These are phyloP conservation scores for Protonibea diacanthus DNA, from an alignment of 2,797 vertebrate species.

Conservation along the genomic window DNA sequence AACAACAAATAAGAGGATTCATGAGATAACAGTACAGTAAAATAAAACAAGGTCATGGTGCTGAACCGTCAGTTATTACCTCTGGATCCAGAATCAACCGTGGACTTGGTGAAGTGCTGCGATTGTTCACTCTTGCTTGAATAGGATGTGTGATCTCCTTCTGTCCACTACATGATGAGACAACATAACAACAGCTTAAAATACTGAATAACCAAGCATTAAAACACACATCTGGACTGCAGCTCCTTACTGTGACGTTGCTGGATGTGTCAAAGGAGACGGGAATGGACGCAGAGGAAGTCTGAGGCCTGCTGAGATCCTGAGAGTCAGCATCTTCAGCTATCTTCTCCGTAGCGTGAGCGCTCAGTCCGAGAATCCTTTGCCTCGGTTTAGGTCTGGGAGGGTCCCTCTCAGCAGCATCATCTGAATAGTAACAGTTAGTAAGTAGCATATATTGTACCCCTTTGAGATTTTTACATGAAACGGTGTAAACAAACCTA, in stretches of 20 bases:
- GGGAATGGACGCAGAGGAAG: conserved; percentile 72
- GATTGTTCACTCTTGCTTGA: conserved; percentile 74
- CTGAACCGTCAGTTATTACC: conserved; percentile 68
- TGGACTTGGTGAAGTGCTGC: conserved; percentile 65
- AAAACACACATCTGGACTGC: conserved; percentile 69
- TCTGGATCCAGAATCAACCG: conserved; percentile 70
- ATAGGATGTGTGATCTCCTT: conserved; percentile 58
- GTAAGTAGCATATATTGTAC: neutral
- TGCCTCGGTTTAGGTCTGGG: conserved; percentile 86
- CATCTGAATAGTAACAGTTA: conserved; percentile 57
- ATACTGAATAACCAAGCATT: neutral
- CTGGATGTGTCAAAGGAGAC: conserved; percentile 66
- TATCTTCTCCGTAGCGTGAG: conserved; percentile 60
- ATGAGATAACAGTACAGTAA: neutral
- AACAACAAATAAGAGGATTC: neutral
- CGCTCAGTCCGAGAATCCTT: conserved; percentile 75
- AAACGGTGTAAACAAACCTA: conserved; percentile 65
- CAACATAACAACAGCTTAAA: conserved; percentile 18
- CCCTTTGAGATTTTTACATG: neutral
- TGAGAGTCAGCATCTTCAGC: conserved; percentile 59
- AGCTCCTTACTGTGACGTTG: conserved; percentile 46
- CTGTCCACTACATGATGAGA: conserved; percentile 58
- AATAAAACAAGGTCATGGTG: neutral
- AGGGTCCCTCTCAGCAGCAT: conserved; percentile 58
- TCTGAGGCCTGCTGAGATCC: conserved; percentile 63